Evolutionary conservation across 1,140 invertebrate species (phyloP), one percentile per base, ranked within the genome.

Genomic region (Drosophila punjabiensis): DNA sequence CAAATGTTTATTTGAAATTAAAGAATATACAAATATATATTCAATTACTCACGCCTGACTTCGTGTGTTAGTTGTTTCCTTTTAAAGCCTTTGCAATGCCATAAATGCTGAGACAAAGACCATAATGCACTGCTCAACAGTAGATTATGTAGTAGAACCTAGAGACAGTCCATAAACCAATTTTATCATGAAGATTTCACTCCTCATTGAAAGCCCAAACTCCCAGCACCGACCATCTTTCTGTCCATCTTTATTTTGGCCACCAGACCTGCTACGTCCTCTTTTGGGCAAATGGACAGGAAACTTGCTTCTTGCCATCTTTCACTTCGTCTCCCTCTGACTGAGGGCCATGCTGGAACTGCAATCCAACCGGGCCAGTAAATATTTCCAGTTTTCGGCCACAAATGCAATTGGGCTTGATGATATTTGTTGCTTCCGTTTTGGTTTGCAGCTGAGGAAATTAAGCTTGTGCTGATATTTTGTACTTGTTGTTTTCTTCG

Each of bases 391-490:
- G 63, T 90, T 86, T 85, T 90, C 59, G 82, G 86, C 86, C 86
- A 82, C 86, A 90, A 90, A 90, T 90, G 87, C 86, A 90, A 90
- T 90, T 90, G 87, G 79, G 82, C 82, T 86, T 91, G 86, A 90
- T 90, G 79, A 90, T 90, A 90, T 90, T 90, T 90, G 87, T 82
- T 86, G 64, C 86, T 90, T 90, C 86, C 86, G 86, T 86, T 90
- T 79, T 74, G 83, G 81, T 80, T 76, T 67, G 65, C 81, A 85
- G 50, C 52, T 58, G 61, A 82, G 85, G 86, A 89, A 90, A 89
- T 89, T 79, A 84, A 82, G 61, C 81, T 81, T 66, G 60, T 89
- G 48, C 75, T 68, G 65, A 53, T 71, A 50, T 58, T 64, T 67
- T 35, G 18, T 20, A 41, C 41, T 77, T 50, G 47, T 55, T 62